Conservation (phyloP, 2,797 vertebrate species). For the Malurus leucopterus region DNA sequence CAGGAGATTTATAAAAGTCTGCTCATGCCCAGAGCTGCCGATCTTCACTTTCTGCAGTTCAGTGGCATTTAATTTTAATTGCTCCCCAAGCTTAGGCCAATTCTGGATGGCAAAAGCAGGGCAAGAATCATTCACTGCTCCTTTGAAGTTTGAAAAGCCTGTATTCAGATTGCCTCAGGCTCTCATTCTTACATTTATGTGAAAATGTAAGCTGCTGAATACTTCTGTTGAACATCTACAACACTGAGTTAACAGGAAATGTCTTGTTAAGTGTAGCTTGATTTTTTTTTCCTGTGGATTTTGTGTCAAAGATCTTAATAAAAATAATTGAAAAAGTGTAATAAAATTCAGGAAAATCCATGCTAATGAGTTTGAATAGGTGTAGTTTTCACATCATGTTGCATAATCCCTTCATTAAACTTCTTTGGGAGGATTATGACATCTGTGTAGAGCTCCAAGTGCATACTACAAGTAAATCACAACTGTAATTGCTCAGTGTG, state of each 20-base stretch:
- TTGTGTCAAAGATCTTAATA: constrained; percentile 24
- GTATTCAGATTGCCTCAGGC: constrained; percentile 74
- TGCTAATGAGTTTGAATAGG: not conserved
- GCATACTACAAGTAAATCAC: not conserved
- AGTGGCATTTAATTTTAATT: constrained; percentile 82
- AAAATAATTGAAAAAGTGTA: constrained; percentile 4
- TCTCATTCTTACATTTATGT: constrained; percentile 65
- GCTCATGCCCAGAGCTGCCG: constrained; percentile 60
- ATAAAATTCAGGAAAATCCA: constrained; percentile 29
- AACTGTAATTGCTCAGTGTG: not conserved
- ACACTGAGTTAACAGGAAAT: constrained; percentile 31
- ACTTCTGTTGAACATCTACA: constrained; percentile 40
- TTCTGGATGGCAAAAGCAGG: constrained; percentile 71
- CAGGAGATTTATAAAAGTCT: constrained; percentile 47
- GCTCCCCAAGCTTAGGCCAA: constrained; percentile 77
- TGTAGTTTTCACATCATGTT: not conserved
- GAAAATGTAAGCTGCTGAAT: constrained; percentile 53
- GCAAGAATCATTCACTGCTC: constrained; percentile 66
- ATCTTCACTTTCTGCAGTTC: constrained; percentile 70
- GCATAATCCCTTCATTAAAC: not conserved
- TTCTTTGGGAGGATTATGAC: not conserved
- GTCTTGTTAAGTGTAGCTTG: constrained; percentile 4
- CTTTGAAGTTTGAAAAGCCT: constrained; percentile 77
- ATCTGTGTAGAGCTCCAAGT: not conserved
- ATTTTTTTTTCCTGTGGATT: not conserved